Evolutionary conservation across 1,140 invertebrate species (phyloP).

Genomic region (Ditylenchus dipsaci): DNA sequence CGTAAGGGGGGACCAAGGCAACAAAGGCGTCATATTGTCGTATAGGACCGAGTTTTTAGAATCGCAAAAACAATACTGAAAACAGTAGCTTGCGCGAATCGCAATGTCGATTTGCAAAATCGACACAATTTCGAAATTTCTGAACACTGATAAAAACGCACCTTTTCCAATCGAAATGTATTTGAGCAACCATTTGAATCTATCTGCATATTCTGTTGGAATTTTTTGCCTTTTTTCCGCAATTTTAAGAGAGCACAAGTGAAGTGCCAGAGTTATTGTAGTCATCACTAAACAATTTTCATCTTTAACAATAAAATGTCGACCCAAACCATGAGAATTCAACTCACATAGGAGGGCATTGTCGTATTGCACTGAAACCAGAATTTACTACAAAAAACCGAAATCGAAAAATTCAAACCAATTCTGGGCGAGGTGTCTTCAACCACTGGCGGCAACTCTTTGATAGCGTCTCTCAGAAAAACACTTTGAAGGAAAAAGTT

Average conservation of each 20-base stretch:
- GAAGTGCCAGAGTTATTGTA: slow-evolving; percentile 20
- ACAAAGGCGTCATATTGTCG: no score
- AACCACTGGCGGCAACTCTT: slow-evolving; percentile 30
- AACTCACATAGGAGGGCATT: neutral
- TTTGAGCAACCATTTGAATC: neutral
- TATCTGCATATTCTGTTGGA: neutral
- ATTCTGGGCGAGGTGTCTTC: slow-evolving; percentile 27
- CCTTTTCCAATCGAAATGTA: neutral
- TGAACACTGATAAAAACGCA: neutral
- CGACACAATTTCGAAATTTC: no score
- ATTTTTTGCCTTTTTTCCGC: neutral
- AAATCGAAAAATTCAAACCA: slow-evolving; percentile 15
- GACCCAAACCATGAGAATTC: no score
- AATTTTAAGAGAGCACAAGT: slow-evolving; percentile 18
- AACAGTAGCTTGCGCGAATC: no score
- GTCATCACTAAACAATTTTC: slow-evolving; percentile 12
- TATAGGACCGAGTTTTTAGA: no score
- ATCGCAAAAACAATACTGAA: no score
- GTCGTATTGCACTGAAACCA: slow-evolving; percentile 10
- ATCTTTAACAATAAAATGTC: no score
- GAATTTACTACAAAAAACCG: neutral
- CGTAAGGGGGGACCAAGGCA: no score
- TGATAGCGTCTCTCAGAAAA: slow-evolving; percentile 33
- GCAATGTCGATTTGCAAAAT: no score
- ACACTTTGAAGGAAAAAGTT: slow-evolving; percentile 43